Evolutionary conservation across 2,888 invertebrate species (phyloP).

Genomic region (Drosophila nr. fundita): DNA sequence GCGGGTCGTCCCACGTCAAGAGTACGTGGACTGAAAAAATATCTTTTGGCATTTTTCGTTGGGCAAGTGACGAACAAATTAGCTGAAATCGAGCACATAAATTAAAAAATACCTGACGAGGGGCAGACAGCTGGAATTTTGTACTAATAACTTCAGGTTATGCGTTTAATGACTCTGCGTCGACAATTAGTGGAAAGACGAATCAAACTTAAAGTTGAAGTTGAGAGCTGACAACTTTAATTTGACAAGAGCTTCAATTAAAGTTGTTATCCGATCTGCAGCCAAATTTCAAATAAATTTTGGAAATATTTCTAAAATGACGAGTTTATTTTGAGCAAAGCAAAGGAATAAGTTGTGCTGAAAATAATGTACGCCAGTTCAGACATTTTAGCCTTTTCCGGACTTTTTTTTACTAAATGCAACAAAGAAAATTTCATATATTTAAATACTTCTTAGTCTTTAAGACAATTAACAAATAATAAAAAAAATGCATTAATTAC

Average conservation of each 20-base stretch:
- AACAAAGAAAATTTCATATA: background rate
- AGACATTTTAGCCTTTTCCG: background rate
- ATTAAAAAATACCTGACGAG: constrained; percentile 55
- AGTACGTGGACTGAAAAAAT: constrained; percentile 14
- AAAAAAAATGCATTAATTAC: background rate
- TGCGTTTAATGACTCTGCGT: constrained; percentile 6
- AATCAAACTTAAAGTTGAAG: background rate
- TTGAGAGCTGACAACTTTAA: constrained; percentile 3
- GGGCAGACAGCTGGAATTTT: constrained; percentile 47
- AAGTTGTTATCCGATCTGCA: background rate
- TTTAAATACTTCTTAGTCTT: background rate
- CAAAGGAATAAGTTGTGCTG: background rate
- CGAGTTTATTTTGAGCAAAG: background rate
- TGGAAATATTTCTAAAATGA: background rate
- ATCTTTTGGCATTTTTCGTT: constrained; percentile 43
- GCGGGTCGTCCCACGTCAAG: constrained; percentile 33
- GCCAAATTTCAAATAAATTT: background rate
- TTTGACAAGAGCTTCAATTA: constrained; percentile 1
- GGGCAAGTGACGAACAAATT: constrained; percentile 76
- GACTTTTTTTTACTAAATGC: background rate
- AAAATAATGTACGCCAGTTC: background rate
- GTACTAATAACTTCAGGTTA: constrained; percentile 23
- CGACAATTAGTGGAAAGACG: background rate
- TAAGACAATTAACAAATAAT: background rate
- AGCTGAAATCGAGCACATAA: constrained; percentile 67